Base-by-base conservation (phyloP, 2,113 vertebrate genomes). In the Caloenas nicobarica region DNA sequence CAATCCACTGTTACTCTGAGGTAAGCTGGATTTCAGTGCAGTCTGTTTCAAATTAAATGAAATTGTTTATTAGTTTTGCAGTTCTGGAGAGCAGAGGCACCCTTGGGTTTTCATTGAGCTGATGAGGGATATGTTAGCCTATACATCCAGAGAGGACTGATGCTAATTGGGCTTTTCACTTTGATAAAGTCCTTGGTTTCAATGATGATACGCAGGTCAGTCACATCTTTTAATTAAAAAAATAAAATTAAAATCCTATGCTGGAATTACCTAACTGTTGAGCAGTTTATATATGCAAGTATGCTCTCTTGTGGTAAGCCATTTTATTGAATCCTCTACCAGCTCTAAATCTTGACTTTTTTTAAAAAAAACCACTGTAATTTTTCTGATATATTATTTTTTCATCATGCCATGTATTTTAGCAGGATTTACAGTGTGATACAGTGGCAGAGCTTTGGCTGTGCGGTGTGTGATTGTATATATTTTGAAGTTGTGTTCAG, bases 241-340 rank as follows among this genome's bases (percentile, higher is more conserved):
- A 87, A 23, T 15, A 42, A 34, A 87, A 54, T 33, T 54, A 36
- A 88, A 92, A 51, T 64, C 26, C 31, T 69, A 10, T 77, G 21
- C 69, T 79, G 83, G 86, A 86, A 58, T 83, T 86, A 40, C 16
- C n/a, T 80, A 31, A 78, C 34, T n/a, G 60, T 36, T 64, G 51
- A 94, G 72, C 68, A 69, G 44, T 91, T 93, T 89, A 42, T 86
- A 7, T 89, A 89, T 89, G 56, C 91, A 95, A 89, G 91, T 92
- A 92, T 97, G 96, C 95, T 96, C 94, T 95, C 94, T 93, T 93
- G 83, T 93, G 93, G 95, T 81, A 95, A 95, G 61, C 91, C 53
- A 81, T 87, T 95, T 95, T 68, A 96, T 72, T 93, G 89, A 95
- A 68, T 69, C 26, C 34, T 92, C 44, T 38, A 50, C 21, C 38